phyloP scores from a whole-genome alignment of 2,797 vertebrate species.

The Acrocephalus scirpaceus region DNA sequence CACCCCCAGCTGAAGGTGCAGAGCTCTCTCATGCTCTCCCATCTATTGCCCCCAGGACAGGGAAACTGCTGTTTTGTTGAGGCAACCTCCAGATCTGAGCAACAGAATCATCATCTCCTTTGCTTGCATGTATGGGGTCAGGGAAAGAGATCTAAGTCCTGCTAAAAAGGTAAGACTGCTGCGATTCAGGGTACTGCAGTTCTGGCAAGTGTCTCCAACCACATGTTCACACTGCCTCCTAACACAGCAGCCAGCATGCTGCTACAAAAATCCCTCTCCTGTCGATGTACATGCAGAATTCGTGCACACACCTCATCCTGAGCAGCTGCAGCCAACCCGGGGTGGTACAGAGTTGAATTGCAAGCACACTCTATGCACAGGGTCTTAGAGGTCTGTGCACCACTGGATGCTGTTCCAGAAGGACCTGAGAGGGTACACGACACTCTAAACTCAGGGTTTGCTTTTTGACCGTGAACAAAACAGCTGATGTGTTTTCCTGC shows the following conservation, averaged over 20 bases:
- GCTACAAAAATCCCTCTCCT: neutral
- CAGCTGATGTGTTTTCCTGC: neutral
- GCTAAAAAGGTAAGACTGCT: neutral
- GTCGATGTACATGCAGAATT: neutral
- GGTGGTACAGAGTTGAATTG: fast-evolving
- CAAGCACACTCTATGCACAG: neutral
- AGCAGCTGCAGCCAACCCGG: neutral
- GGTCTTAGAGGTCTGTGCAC: neutral
- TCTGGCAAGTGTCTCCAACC: neutral
- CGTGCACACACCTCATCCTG: fast-evolving
- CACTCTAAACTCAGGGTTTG: neutral
- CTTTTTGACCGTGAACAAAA: neutral
- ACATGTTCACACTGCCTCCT: neutral
- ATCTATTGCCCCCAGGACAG: neutral
- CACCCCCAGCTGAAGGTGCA: neutral
- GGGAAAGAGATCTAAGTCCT: neutral
- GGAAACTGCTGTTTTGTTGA: neutral
- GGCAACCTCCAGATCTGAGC: neutral
- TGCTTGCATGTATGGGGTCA: neutral
- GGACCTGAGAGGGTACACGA: neutral
- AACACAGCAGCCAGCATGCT: neutral
- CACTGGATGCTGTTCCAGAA: neutral
- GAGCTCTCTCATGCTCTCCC: neutral
- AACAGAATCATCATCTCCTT: neutral
- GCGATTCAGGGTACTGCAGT: fast-evolving